Evolutionary conservation across 2,797 vertebrate genomes (phyloP).

Genomic region (Chaunax sp.): DNA sequence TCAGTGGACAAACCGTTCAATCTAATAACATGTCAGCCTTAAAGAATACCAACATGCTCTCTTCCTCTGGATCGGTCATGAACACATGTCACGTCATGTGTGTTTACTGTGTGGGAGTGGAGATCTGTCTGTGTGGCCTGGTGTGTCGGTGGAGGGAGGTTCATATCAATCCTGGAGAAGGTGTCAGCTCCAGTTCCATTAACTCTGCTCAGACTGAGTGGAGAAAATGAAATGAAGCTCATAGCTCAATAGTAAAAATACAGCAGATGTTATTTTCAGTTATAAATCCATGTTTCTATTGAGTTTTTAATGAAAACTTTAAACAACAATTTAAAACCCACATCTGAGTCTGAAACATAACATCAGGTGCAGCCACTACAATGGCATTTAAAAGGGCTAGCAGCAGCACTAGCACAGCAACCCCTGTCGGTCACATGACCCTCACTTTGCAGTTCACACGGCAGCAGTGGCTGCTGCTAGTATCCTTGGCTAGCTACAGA

Average conservation of each 20-base stretch:
- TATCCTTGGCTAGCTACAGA: not conserved
- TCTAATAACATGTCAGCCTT: constrained; percentile 29
- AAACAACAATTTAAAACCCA: not conserved
- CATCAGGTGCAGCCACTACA: not conserved
- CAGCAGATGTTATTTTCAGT: no score
- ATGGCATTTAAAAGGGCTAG: no score
- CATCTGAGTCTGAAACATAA: not conserved
- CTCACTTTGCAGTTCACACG: not conserved
- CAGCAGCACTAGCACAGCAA: no score
- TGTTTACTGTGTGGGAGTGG: constrained; percentile 25
- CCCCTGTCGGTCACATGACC: no score
- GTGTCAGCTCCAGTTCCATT: no score
- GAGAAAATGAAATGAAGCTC: no score
- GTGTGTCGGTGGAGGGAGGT: constrained; percentile 1
- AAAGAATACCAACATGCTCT: constrained; percentile 12
- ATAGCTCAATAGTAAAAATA: no score
- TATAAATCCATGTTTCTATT: not conserved
- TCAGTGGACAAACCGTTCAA: not conserved
- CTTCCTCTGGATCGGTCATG: constrained; percentile 23
- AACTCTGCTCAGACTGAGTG: not conserved
- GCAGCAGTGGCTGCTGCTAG: no score
- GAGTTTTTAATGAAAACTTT: not conserved
- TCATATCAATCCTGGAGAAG: not conserved
- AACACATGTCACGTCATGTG: constrained; percentile 45
- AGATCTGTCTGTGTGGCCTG: constrained; percentile 2